Base-by-base conservation (phyloP, 2,888 invertebrate species). In the Tinea semifulvella region DNA sequence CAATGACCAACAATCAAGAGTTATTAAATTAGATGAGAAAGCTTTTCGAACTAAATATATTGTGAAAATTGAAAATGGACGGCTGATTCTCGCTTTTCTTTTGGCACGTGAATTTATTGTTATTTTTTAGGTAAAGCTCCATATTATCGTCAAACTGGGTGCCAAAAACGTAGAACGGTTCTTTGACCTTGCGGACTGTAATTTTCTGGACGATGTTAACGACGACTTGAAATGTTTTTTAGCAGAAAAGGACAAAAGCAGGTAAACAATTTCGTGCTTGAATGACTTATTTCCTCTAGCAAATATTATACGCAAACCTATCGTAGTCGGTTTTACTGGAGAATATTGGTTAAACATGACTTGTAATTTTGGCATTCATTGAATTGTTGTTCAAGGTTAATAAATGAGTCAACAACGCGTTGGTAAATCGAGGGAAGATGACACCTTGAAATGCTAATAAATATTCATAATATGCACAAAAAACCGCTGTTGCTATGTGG, bases 151-250 rank as follows among this genome's bases (percentile, higher is more conserved):
- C 79, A 81, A 80, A 62, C 81, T 81, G 81, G 81, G 80, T 80
- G 65, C 81, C 74, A 80, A 77, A 76, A 76, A 75, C 56, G 71
- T 79, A 49, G 77, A 79, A 55, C 71, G 72, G 58, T 76, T 80
- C 57, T 59, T 81, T 53, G 72, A 62, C 61, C 67, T 75, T 54
- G 80, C 80, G 52, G 81, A 82, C 63, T 68, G 65, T 52, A 71
- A 68, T 59, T 82, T 82, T 56, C 65, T 80, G 58, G 75, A 77
- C 52, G 77, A 80, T 73, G 80, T 81, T 53, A 72, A 66, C 60
- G 79, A 80, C 62, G 80, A 81, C 69, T 52, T 82, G 57, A 75
- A 65, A 76, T 75, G 74, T 67, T 82, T 79, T 66, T 57, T 72
- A 56, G 58, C 65, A 61, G 73, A 67, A 61, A 71, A 63, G 68